These are phyloP conservation scores for Chalcis sispes DNA, from an alignment of 2,888 invertebrate species.

Conservation along the genomic window DNA sequence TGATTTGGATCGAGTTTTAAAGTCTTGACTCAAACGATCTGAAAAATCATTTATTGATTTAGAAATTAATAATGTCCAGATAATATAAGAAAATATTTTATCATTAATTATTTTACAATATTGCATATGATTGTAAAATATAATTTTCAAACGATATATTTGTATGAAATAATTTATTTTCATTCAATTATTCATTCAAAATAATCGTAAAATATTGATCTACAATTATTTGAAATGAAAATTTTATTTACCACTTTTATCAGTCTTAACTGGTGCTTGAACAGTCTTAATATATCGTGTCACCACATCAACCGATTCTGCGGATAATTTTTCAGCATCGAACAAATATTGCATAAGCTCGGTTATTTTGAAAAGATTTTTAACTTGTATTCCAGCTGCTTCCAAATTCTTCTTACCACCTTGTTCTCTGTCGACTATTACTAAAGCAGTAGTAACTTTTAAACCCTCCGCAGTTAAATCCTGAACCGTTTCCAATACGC, in stretches of 20 bases:
- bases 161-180: background rate
- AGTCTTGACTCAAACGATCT: slow-evolving; percentile 66
- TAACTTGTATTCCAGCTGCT: slow-evolving; percentile 83
- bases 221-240: background rate
- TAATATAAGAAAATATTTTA: no score
- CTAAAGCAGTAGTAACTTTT: slow-evolving; percentile 86
- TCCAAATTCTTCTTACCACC: slow-evolving; percentile 87
- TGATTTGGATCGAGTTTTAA: slow-evolving; percentile 79
- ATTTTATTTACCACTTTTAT: slow-evolving; percentile 52
- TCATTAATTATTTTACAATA: no score
- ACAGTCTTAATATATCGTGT: slow-evolving; percentile 68
- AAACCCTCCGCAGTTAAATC: slow-evolving; percentile 83
- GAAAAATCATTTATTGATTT: background rate
- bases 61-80: no score
- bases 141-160: background rate
- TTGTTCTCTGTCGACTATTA: slow-evolving; percentile 94
- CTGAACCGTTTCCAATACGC: slow-evolving; percentile 92
- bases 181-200: background rate
- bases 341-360: slow-evolving; percentile 80
- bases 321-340: slow-evolving; percentile 81
- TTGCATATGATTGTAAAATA: no score
- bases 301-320: slow-evolving; percentile 77
- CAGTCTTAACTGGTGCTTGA: slow-evolving; percentile 72
- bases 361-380: slow-evolving; percentile 83
- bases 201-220: background rate